phyloP scores from a whole-genome alignment of 2,888 invertebrate species.

The Cephus runcator region DNA sequence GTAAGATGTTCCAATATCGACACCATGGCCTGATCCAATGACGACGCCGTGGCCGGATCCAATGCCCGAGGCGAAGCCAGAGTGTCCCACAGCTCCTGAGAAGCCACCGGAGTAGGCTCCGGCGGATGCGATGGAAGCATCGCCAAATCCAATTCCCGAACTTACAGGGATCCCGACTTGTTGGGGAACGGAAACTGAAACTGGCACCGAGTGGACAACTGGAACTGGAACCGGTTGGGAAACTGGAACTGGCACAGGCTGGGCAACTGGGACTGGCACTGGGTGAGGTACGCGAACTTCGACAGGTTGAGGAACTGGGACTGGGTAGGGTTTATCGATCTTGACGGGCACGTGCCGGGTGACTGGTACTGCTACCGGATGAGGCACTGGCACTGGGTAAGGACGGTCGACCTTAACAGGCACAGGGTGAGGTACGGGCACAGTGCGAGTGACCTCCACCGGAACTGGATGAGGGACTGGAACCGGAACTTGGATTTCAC shows the following conservation, averaged over 20 bases:
- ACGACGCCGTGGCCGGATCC: conserved; percentile 20
- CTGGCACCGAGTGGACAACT: conserved; percentile 32
- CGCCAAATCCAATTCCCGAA: not conserved
- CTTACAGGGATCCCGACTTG: not conserved
- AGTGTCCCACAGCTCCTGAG: not conserved
- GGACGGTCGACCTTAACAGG: conserved; percentile 43
- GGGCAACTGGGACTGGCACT: conserved; percentile 37
- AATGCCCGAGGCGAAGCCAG: not conserved
- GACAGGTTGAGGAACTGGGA: conserved; percentile 33
- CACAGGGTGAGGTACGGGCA: conserved; percentile 41
- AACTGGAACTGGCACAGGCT: conserved; percentile 32
- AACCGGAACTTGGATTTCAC: conserved; percentile 39
- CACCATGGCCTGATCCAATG: conserved; percentile 16
- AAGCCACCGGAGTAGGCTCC: too few species aligned
- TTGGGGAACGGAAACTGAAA: conserved; percentile 22
- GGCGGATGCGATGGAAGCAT: too few species aligned
- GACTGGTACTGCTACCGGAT: conserved; percentile 41
- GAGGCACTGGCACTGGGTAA: conserved; percentile 34
- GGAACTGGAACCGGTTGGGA: conserved; percentile 39
- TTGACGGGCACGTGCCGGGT: conserved; percentile 42
- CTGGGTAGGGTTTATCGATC: conserved; percentile 43
- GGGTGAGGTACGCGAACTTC: conserved; percentile 41
- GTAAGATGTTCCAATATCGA: conserved; percentile 8
- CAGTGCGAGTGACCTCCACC: conserved; percentile 37
- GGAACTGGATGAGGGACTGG: conserved; percentile 45